Conservation (phyloP, 2,888 invertebrate genomes). For the Cremastobaeus sp. region DNA sequence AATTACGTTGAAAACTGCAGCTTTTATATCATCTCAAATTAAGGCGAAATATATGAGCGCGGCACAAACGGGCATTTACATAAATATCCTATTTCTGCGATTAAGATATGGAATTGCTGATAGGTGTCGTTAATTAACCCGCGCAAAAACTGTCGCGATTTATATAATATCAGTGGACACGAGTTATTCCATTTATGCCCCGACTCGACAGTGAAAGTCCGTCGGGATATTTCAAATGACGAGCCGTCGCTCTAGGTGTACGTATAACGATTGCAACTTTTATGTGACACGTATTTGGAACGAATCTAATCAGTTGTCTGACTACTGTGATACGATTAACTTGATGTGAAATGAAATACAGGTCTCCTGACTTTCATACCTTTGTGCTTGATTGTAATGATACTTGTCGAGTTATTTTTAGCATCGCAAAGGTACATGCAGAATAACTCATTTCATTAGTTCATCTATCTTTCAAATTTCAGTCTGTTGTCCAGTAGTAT, state of each 20-base stretch:
- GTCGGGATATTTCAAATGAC: constrained; percentile 31
- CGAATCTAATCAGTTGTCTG: constrained; percentile 43
- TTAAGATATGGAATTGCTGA: constrained; percentile 30
- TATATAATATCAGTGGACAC: constrained; percentile 42
- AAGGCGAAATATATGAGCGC: no score
- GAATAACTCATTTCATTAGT: no score
- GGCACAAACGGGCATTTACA: no score
- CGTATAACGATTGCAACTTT: constrained; percentile 35
- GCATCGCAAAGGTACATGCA: no score
- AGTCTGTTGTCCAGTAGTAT: no score
- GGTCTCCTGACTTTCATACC: neutral
- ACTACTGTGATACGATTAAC: constrained; percentile 30
- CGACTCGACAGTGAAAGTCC: constrained; percentile 51
- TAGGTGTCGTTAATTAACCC: constrained; percentile 31
- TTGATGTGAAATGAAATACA: constrained; percentile 21
- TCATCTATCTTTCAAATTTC: no score
- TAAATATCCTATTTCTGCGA: constrained; percentile 33
- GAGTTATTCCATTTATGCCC: constrained; percentile 37
- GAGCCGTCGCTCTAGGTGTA: constrained; percentile 32
- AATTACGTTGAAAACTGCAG: no score
- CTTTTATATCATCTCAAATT: no score
- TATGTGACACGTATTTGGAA: constrained; percentile 45
- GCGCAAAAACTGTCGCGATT: constrained; percentile 23
- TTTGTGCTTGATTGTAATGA: no score
- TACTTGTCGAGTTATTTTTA: no score